A percentile compares a stretch with the other conserved stretches of the same genome.
These are phyloP conservation scores for Orthosia cruda DNA, from an alignment of 2,888 invertebrate species.

Conservation along the genomic window DNA sequence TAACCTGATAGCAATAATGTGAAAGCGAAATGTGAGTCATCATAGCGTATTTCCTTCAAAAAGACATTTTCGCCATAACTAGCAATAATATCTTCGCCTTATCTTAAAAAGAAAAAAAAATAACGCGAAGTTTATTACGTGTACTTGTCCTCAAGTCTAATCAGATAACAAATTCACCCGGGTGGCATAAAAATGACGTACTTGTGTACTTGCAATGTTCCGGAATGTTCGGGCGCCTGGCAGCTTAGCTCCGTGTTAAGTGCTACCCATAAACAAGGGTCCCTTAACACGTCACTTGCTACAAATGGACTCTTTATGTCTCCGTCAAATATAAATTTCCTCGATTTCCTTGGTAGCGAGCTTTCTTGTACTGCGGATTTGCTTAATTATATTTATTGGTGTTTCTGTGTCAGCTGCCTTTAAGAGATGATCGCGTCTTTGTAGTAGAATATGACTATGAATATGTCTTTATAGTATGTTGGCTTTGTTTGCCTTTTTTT, in stretches of 20 bases:
- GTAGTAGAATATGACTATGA: constrained; percentile 1
- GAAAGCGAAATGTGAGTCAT: constrained; percentile 11
- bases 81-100: constrained; percentile 23
- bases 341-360: constrained; percentile 66
- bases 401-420: constrained; percentile 7
- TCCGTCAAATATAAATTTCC: constrained; percentile 80
- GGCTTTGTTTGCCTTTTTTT: too few species aligned
- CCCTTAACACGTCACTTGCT: constrained; percentile 68
- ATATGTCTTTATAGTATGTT: too few species aligned
- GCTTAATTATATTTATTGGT: constrained; percentile 50
- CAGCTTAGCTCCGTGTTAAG: constrained; percentile 83
- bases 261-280: constrained; percentile 84
- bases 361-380: constrained; percentile 48
- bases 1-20: constrained; percentile 17
- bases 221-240: constrained; percentile 63
- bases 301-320: too few species aligned
- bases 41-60: background rate
- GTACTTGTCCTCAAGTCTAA: constrained; percentile 36
- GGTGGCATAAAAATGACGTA: constrained; percentile 79
- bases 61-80: constrained; percentile 11
- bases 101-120: constrained; percentile 54
- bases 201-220: constrained; percentile 65
- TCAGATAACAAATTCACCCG: constrained; percentile 83
- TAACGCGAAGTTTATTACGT: constrained; percentile 76
- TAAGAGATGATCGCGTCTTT: background rate